Evolutionary conservation across 1,140 invertebrate genomes (phyloP), one percentile per base, ranked within the genome.

Genomic region (Calliopsis andreniformis): DNA sequence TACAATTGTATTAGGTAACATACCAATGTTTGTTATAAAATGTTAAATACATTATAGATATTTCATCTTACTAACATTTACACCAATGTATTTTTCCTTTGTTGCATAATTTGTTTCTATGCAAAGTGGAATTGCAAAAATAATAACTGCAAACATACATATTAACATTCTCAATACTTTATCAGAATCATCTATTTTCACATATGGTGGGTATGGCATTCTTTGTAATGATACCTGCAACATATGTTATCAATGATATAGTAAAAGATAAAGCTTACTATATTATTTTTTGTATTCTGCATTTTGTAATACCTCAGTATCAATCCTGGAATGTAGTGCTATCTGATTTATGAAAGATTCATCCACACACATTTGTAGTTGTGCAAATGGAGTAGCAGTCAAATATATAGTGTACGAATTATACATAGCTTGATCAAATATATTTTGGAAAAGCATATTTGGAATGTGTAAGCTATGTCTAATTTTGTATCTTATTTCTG

Each of bases 171-270:
- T 89, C 43, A 89, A 51, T 14, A 79, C 18, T 39, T 53, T 25
- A 63, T 88, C 88, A 6, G 43, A 59, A 10, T 59, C n/a, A 70
- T 90, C 83, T 43, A 88, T 78, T 86, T 89, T 71, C 35, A 89
- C 76, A 42, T 88, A 81, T 2, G 90, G 90, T 12, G 90, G 91
- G 79, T 89, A 89, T 8, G 91, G 91, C 91, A 92, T 92, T 88
- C 86, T 84, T 81, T 92, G 90, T 70, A 89, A 82, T 8, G 79
- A 90, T 8, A 91, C 43, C 89, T 91, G 23, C 72, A 80, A 80
- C n/a, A 45, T 53, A 55, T 56, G n/a, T 8, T 20, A 32, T 23
- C 64, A 53, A 23, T 72, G 58, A 73, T 32, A 23, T 10, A 32
- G 64, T 16, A 18, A 35, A 53, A 63, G 62, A 70, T n/a, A 10